Base-by-base conservation (phyloP, 2,888 invertebrate genomes). In the Drosophila macrospina region DNA sequence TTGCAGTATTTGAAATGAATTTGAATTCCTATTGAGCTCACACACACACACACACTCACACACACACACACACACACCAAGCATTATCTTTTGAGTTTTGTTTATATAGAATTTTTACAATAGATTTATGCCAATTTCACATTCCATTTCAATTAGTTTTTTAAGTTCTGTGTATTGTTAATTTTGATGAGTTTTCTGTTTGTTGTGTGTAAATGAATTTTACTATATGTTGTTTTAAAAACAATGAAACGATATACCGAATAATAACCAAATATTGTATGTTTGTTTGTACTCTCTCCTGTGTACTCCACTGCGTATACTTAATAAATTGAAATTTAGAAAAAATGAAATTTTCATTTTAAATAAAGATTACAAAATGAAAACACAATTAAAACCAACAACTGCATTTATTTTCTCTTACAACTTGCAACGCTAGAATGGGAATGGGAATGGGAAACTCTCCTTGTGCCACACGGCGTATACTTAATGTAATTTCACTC, bases 201-300 rank as follows among this genome's bases (percentile, higher is more conserved):
- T 73, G 47, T 72, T 70, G 54, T 68, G 67, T 64, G 54, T 62
- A 60, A 83, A 86, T 68, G 52, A 68, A 72, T 61, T 66, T 62
- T 73, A n/a, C n/a, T n/a, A n/a, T n/a, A 57, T 50, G 41, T 78
- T 68, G 74, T 74, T 87, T 74, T 26, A 15, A 54, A 37, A 57
- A 64, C 20, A 60, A 20, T 20, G 3, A 8, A 63, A 55, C 32
- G 36, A 34, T 13, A 50, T 28, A 56, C 7, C 41, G 36, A 50
- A 63, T 39, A 39, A 72, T 64, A 85, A 72, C 80, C 80, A 88
- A 84, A 84, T 75, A 88, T 80, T 63, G 55, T 41, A 56, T 86
- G 71, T 73, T 86, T 86, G 62, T 79, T 79, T 83, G 64, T 54
- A 54, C 55, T 45, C 44, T 32, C 42, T 16, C 51, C 32, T 48